Percentiles rank a stretch among this genome's conserved stretches.
Conservation (phyloP, 2,888 invertebrate genomes). For the Drosophila crucigera region DNA sequence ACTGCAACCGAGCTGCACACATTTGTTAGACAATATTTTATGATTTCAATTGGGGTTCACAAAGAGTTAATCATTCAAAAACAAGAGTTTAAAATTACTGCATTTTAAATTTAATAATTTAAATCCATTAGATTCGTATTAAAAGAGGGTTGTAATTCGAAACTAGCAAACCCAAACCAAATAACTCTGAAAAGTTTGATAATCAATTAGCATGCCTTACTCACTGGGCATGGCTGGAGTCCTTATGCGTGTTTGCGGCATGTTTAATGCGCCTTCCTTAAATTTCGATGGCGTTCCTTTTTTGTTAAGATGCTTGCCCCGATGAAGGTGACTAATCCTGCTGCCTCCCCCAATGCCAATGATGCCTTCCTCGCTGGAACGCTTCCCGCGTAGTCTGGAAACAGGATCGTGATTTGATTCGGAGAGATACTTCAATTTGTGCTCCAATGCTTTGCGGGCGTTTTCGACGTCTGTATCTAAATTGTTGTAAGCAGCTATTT, state of each 20-base stretch:
- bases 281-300: conserved; percentile 6
- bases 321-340: neutral
- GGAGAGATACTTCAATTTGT: conserved; percentile 47
- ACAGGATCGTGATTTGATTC: conserved; percentile 19
- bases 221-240: conserved; percentile 24
- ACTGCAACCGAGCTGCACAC: neutral
- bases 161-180: neutral
- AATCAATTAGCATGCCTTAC: conserved; percentile 4
- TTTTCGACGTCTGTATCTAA: conserved; percentile 22
- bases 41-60: neutral
- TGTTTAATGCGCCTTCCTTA: conserved; percentile 7
- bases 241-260: conserved; percentile 1
- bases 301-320: neutral
- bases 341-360: neutral
- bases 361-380: neutral
- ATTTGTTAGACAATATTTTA: neutral
- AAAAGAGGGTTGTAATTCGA: neutral
- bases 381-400: neutral
- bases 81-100: too few species aligned
- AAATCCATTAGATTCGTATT: too few species aligned
- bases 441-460: conserved; percentile 31
- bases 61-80: neutral
- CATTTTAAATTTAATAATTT: too few species aligned
- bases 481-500: conserved; percentile 14
- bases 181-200: neutral